Base-by-base conservation (phyloP, 2,888 invertebrate species). In the Augiades crinisus region DNA sequence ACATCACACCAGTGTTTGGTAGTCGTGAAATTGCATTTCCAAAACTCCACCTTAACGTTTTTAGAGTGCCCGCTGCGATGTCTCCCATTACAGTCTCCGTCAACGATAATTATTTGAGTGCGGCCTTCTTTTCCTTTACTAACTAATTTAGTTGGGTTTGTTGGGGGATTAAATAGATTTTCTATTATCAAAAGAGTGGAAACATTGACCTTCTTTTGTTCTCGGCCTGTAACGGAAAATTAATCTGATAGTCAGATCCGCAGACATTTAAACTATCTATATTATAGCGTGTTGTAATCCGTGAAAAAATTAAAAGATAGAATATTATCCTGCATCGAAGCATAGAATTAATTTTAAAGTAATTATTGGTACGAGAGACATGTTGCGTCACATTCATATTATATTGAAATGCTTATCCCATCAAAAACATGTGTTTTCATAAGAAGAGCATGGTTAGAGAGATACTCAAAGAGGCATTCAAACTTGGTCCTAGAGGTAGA, bases 61-160 rank as follows among this genome's bases (percentile, higher is more conserved):
- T 30, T 12, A 44, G 34, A 31, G 43, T 44, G 17, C 51, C 43
- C 36, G 10, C 36, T 17, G 31, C 33, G 27, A 14, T 27, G 37
- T 41, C 47, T 52, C 38, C 31, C 19, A 47, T 52, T 52, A 52
- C 51, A 51, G 43, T 37, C 52, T 52, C 37, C 40, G 34, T 41
- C 43, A 38, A 33, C 41, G 51, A 55, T 52, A 54, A 55, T 55
- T 52, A 44, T 55, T 46, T 51, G 46, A 47, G 43, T 47, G 55
- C 38, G 49, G 19, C 31, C 30, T 30, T 53, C 36, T 53, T 47
- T 45, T 24, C 22, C 10, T 37, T 7, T 8, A 43, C 44, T 44
- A 49, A 54, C 31, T 54, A 54, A 38, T 47, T 30, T 38, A 38
- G 30, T 30, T n/a, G 21, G 47, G 46, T 37, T 46, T 46, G 46